These are phyloP conservation scores for Onychostruthus taczanowskii DNA, from an alignment of 2,113 vertebrate species.

Conservation along the genomic window DNA sequence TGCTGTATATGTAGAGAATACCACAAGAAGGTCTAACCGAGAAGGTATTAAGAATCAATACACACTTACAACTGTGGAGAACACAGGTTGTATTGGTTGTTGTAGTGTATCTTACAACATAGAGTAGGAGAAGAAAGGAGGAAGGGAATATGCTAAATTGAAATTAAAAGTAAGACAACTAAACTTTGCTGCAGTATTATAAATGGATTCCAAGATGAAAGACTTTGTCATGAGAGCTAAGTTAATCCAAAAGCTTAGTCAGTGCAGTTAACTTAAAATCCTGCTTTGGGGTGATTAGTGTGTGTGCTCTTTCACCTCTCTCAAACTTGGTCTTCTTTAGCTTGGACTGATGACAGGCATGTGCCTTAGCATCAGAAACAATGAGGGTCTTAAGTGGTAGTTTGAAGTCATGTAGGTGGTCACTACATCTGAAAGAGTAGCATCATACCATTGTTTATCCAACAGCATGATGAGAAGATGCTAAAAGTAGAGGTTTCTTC, in stretches of 20 bases:
- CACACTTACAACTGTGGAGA: background rate
- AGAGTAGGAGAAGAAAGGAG: background rate
- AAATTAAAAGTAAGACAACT: background rate
- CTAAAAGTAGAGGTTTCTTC: background rate
- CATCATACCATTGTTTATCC: background rate
- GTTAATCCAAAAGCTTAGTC: background rate
- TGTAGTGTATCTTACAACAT: background rate
- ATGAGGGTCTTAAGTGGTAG: background rate
- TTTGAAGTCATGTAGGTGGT: background rate
- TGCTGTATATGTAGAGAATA: background rate
- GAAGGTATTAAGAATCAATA: background rate
- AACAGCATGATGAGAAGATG: background rate
- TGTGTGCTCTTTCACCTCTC: background rate
- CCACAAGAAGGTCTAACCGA: background rate
- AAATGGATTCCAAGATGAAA: background rate
- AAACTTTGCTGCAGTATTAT: background rate
- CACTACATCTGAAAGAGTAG: background rate
- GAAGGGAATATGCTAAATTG: background rate
- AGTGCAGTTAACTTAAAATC: background rate
- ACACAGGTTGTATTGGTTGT: background rate
- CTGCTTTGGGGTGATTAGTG: background rate
- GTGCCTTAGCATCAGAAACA: background rate
- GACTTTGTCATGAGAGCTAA: background rate
- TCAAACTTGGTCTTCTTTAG: background rate
- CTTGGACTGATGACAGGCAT: background rate